phyloP scores from a whole-genome alignment of 2,797 vertebrate genomes.

The Enteromius mattozi region DNA sequence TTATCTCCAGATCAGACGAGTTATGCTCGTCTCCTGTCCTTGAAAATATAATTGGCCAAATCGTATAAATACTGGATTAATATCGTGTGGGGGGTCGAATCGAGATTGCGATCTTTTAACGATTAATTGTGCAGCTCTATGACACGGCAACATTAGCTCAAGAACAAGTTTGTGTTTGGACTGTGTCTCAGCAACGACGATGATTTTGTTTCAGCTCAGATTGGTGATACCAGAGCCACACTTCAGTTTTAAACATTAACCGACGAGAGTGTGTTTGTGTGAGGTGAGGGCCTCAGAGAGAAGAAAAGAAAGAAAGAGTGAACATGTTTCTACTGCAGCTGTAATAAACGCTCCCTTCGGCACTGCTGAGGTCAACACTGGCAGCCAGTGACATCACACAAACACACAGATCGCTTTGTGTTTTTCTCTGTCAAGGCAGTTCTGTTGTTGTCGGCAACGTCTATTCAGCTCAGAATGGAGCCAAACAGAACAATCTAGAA shows the following conservation, averaged over 20 bases:
- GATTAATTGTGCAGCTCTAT: too few species aligned
- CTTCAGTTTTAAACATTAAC: neutral
- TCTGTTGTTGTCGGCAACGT: constrained; percentile 50
- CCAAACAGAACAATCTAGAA: constrained; percentile 20
- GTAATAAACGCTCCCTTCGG: neutral
- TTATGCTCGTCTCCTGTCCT: too few species aligned
- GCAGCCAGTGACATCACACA: constrained; percentile 6
- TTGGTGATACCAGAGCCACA: neutral
- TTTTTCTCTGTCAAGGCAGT: constrained; percentile 55
- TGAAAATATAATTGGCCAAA: too few species aligned
- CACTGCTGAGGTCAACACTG: constrained; percentile 21
- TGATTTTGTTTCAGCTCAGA: neutral
- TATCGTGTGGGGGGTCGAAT: too few species aligned
- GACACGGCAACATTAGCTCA: neutral
- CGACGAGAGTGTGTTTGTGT: neutral
- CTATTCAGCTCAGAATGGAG: constrained; percentile 36
- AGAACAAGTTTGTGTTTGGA: neutral
- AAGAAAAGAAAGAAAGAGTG: neutral
- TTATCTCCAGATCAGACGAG: too few species aligned
- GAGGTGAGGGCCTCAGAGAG: neutral
- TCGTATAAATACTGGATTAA: too few species aligned
- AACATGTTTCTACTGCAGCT: constrained; percentile 15
- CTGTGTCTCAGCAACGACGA: neutral
- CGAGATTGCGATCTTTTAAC: too few species aligned
- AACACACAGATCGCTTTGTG: constrained; percentile 9